These are phyloP conservation scores for Nephrotoma appendiculata DNA, from an alignment of 2,888 invertebrate genomes.

Conservation along the genomic window DNA sequence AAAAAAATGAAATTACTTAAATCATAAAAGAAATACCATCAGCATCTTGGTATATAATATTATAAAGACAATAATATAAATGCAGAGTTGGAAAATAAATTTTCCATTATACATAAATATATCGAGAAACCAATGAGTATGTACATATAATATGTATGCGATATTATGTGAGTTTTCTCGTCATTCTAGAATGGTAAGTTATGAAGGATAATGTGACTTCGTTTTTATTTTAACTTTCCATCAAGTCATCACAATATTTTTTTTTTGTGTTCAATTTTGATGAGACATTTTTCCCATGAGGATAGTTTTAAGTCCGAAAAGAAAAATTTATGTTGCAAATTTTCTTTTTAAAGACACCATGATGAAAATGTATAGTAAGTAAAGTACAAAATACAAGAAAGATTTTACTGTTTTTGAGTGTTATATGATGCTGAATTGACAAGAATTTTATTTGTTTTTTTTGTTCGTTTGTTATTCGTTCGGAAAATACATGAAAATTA, in stretches of 20 bases:
- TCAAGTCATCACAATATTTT: neutral
- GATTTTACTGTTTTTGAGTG: neutral
- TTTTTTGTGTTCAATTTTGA: neutral
- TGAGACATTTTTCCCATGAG: neutral
- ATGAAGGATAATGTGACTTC: neutral
- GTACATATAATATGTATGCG: neutral
- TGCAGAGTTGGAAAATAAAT: neutral
- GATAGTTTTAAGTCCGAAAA: neutral
- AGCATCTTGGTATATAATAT: neutral
- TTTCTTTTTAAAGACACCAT: neutral
- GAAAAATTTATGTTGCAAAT: neutral
- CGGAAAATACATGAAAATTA: neutral
- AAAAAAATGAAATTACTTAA: neutral
- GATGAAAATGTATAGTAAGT: neutral
- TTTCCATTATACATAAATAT: neutral
- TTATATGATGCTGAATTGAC: neutral
- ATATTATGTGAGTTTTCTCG: neutral
- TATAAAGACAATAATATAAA: neutral
- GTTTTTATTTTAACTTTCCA: neutral
- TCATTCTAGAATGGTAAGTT: neutral
- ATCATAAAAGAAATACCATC: neutral
- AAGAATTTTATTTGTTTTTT: neutral
- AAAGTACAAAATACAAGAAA: neutral
- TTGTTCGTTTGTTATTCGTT: neutral
- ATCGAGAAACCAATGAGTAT: neutral